phyloP scores from a whole-genome alignment of 2,888 invertebrate genomes.

The Lypha dubia region DNA sequence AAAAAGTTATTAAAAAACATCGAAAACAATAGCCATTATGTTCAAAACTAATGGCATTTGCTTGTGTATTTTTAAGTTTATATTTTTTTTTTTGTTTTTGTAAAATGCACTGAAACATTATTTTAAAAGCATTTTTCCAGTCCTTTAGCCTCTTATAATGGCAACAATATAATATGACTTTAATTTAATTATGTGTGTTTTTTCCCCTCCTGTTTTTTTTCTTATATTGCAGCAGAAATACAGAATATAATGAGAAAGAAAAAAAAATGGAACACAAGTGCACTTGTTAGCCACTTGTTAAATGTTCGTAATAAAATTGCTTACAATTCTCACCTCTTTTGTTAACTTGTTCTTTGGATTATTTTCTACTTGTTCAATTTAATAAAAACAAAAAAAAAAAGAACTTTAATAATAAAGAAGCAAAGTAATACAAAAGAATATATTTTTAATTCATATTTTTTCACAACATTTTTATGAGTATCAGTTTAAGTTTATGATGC shows the following conservation, averaged over 20 bases:
- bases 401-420: not conserved
- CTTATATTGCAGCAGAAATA: conserved; percentile 28
- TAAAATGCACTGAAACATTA: conserved; percentile 56
- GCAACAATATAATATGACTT: conserved; percentile 59
- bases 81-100: conserved; percentile 10
- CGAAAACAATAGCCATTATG: conserved; percentile 47
- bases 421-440: not conserved
- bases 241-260: not conserved
- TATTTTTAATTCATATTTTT: no score
- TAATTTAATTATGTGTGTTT: conserved; percentile 57
- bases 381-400: not conserved
- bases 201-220: no score
- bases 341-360: conserved; percentile 27
- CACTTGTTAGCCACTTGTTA: conserved; percentile 56
- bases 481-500: no score
- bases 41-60: conserved; percentile 11
- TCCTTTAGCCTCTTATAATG: conserved; percentile 44
- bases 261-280: conserved; percentile 34
- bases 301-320: conserved; percentile 46
- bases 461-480: no score
- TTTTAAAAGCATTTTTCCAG: conserved; percentile 59
- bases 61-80: not conserved
- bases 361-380: not conserved
- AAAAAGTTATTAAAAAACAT: conserved; percentile 29
- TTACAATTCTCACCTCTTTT: conserved; percentile 61